phyloP scores from a whole-genome alignment of 1,140 invertebrate species.

The Aphis gossypii region DNA sequence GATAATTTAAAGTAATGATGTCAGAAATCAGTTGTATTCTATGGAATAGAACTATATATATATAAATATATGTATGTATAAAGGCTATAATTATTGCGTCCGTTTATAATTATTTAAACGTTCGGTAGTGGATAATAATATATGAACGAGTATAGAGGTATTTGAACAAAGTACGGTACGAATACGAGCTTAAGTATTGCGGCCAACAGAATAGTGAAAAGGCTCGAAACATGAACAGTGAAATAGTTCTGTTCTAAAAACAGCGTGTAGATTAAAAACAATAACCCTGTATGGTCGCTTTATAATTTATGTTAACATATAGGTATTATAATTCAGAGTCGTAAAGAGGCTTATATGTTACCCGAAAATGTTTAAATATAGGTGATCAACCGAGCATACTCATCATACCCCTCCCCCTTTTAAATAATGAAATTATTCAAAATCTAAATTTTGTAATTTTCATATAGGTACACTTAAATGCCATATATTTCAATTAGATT shows the following conservation, averaged over 20 bases:
- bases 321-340: not conserved
- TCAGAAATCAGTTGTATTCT: too few relatives aligned
- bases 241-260: not conserved
- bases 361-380: not conserved
- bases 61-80: not conserved
- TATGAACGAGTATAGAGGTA: not conserved
- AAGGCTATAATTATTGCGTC: not conserved
- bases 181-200: not conserved
- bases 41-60: too few relatives aligned
- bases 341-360: not conserved
- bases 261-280: constrained; percentile 4
- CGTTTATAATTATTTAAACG: not conserved
- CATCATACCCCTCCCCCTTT: not conserved
- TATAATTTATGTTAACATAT: not conserved
- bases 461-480: not conserved
- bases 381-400: not conserved
- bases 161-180: not conserved
- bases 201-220: not conserved
- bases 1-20: too few relatives aligned
- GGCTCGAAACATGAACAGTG: not conserved
- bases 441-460: not conserved
- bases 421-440: not conserved
- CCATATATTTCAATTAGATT: not conserved
- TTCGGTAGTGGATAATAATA: not conserved
- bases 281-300: constrained; percentile 15